These are phyloP conservation scores for Troides aeacus DNA, from an alignment of 2,888 invertebrate species.

Conservation along the genomic window DNA sequence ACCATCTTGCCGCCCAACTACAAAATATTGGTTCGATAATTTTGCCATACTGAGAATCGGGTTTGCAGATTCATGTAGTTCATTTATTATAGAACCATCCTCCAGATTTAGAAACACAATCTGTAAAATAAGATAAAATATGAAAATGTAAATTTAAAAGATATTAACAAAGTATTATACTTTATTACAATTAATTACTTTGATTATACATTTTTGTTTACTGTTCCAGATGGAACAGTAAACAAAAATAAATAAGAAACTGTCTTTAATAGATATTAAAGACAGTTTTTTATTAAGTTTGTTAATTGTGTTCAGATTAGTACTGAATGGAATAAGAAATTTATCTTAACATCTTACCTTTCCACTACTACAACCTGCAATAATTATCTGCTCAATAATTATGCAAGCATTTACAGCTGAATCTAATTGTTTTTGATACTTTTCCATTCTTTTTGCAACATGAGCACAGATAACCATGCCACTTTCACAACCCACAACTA, in stretches of 20 bases:
- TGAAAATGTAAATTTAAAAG: not conserved
- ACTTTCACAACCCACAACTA: conserved; percentile 82
- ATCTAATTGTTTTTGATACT: conserved; percentile 60
- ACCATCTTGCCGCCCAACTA: conserved; percentile 82
- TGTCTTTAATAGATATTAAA: not conserved
- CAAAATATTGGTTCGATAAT: conserved; percentile 73
- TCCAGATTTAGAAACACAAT: conserved; percentile 54
- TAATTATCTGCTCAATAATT: conserved; percentile 65
- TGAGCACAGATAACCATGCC: conserved; percentile 78
- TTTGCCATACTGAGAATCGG: conserved; percentile 76
- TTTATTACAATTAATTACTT: not conserved
- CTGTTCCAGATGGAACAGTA: too few species aligned
- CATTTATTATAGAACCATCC: conserved; percentile 52
- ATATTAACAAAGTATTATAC: too few species aligned
- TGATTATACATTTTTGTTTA: not conserved
- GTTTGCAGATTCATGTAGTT: conserved; percentile 79
- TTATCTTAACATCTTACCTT: conserved; percentile 52
- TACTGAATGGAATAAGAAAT: too few species aligned
- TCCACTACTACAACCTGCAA: conserved; percentile 82
- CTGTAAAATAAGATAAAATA: conserved; percentile 45
- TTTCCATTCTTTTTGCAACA: conserved; percentile 72
- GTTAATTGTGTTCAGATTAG: too few species aligned
- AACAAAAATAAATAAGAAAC: too few species aligned
- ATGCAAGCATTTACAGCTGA: conserved; percentile 81
- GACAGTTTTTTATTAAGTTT: not conserved